Conservation (phyloP, 2,797 vertebrate species). For the Phataginus tricuspis region DNA sequence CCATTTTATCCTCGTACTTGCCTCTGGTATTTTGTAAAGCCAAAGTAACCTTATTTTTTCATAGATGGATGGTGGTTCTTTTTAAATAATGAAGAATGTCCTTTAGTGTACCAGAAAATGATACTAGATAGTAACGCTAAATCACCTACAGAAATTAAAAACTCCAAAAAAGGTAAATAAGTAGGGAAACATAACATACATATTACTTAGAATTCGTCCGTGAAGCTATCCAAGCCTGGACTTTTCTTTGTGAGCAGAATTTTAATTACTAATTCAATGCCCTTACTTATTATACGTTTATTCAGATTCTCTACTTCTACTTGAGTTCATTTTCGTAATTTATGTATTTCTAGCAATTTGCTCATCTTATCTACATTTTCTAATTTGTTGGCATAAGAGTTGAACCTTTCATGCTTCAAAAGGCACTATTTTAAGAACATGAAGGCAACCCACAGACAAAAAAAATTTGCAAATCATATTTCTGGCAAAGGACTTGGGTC, state of each 20-base stretch:
- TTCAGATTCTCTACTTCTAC: too few species aligned
- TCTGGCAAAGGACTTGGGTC: not conserved
- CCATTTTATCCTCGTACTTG: not conserved
- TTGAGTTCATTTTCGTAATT: too few species aligned
- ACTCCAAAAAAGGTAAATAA: not conserved
- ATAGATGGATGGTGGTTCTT: not conserved
- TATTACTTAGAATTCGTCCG: too few species aligned
- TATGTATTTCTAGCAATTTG: too few species aligned
- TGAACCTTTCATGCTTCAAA: not conserved
- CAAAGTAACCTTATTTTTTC: conserved; percentile 16
- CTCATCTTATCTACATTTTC: too few species aligned
- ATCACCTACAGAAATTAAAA: not conserved
- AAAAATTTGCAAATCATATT: not conserved
- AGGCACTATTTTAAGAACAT: not conserved
- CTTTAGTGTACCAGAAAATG: not conserved
- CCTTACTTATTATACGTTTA: too few species aligned
- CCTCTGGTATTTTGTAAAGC: not conserved
- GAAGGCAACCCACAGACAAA: not conserved
- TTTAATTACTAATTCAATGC: too few species aligned
- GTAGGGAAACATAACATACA: not conserved
- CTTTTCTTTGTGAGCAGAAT: too few species aligned
- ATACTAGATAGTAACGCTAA: not conserved
- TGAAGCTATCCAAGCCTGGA: too few species aligned
- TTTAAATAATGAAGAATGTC: not conserved
- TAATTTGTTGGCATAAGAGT: too few species aligned